Percentiles rank a stretch among this genome's conserved stretches.
phyloP scores from a whole-genome alignment of 2,888 invertebrate species.

The Tubulanus polymorphus region DNA sequence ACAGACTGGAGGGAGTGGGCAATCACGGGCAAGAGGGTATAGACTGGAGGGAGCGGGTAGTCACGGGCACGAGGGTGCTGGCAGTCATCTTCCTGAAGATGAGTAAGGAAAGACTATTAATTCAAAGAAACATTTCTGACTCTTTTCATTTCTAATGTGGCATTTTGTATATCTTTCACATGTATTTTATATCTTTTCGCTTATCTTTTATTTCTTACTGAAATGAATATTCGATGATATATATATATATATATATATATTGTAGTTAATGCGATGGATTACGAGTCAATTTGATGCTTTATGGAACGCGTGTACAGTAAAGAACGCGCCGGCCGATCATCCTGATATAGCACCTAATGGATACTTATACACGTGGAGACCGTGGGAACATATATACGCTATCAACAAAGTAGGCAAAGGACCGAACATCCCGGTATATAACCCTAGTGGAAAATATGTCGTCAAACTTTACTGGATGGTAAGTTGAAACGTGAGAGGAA shows the following conservation, averaged over 20 bases:
- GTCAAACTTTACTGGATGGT: slow-evolving; percentile 54
- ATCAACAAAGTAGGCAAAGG: slow-evolving; percentile 48
- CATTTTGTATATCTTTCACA: no score
- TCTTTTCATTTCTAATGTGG: no score
- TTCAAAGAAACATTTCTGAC: no score
- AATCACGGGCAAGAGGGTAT: not conserved
- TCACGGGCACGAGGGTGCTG: not conserved
- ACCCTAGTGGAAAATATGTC: slow-evolving; percentile 53
- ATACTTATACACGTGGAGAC: slow-evolving; percentile 42
- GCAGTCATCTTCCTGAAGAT: no score
- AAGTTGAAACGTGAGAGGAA: no score
- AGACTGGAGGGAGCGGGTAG: not conserved
- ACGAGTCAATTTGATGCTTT: slow-evolving; percentile 49
- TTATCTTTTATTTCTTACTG: no score
- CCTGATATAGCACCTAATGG: slow-evolving; percentile 28
- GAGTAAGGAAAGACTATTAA: no score
- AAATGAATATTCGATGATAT: no score
- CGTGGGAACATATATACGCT: slow-evolving; percentile 54
- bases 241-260: no score
- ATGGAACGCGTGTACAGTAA: slow-evolving; percentile 38
- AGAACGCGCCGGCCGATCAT: slow-evolving; percentile 25
- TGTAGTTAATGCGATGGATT: slow-evolving; percentile 50
- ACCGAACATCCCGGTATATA: slow-evolving; percentile 48
- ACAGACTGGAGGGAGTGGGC: not conserved
- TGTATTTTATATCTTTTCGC: no score